Percentiles rank a stretch among this genome's conserved stretches.
These are phyloP conservation scores for Microtus montanus DNA, from an alignment of 2,113 vertebrate species.

Conservation along the genomic window DNA sequence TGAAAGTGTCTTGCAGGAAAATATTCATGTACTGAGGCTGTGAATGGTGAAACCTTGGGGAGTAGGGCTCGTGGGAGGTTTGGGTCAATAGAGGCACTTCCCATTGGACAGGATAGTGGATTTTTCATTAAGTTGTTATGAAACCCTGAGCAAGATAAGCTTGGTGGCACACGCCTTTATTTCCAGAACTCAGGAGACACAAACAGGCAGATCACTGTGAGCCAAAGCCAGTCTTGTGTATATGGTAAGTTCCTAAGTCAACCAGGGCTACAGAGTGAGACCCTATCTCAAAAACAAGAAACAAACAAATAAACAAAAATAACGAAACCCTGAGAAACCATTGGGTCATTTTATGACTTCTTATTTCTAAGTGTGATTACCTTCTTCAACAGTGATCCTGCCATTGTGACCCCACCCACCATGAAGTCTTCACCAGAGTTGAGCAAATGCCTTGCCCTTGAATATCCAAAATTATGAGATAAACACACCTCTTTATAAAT, in stretches of 20 bases:
- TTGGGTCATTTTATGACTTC: neutral
- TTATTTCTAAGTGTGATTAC: neutral
- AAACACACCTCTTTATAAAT: neutral
- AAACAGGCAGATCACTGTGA: neutral
- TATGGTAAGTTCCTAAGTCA: no score
- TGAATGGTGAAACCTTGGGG: neutral
- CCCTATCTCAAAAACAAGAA: neutral
- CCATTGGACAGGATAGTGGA: neutral
- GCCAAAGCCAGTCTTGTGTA: no score
- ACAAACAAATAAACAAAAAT: neutral
- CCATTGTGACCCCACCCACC: neutral
- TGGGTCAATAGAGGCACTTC: neutral
- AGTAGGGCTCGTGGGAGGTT: neutral
- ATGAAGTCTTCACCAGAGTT: neutral
- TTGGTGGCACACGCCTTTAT: neutral
- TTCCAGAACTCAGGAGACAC: neutral
- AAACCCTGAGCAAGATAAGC: neutral
- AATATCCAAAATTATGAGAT: neutral
- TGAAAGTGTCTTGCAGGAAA: neutral
- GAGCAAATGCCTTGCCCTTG: neutral
- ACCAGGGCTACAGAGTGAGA: neutral
- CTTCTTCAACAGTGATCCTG: neutral
- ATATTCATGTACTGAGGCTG: neutral
- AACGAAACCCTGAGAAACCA: neutral
- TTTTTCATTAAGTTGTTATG: neutral